phyloP scores from a whole-genome alignment of 2,888 invertebrate species.

The Didymodactylos carnosus region DNA sequence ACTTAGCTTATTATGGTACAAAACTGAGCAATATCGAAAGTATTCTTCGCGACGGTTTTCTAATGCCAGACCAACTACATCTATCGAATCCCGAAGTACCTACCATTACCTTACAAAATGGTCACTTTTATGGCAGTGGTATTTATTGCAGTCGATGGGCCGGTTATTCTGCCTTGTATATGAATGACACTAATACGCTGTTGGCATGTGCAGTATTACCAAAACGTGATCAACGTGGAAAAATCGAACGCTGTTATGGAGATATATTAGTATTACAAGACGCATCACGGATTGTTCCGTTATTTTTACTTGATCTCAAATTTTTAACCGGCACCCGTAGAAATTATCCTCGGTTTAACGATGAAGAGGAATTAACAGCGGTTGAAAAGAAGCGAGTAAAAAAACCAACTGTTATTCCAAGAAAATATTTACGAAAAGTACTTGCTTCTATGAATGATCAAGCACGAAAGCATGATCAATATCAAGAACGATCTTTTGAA shows the following conservation, averaged over 20 bases:
- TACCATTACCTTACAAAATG: not conserved
- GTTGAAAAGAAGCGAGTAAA: not conserved
- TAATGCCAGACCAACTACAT: not conserved
- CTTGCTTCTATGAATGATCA: not conserved
- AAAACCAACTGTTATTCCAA: not conserved
- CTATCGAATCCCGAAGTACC: not conserved
- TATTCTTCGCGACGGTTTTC: not conserved
- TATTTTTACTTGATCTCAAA: not conserved
- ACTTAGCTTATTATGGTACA: not conserved
- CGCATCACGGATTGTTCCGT: not conserved
- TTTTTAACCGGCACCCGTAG: not conserved
- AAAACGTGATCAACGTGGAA: not conserved
- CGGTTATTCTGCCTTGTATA: not conserved
- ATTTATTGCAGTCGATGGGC: not conserved
- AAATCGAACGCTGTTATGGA: not conserved
- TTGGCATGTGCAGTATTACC: not conserved
- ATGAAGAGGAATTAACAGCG: not conserved
- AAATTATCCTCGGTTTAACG: not conserved
- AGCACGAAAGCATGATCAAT: not conserved
- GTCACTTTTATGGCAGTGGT: not conserved
- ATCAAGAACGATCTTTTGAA: not conserved
- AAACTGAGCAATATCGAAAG: not conserved
- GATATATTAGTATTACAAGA: not conserved
- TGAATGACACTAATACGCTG: not conserved
- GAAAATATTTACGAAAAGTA: not conserved